Base-by-base conservation (phyloP, 1,140 invertebrate genomes). In the Ericerus pela region DNA sequence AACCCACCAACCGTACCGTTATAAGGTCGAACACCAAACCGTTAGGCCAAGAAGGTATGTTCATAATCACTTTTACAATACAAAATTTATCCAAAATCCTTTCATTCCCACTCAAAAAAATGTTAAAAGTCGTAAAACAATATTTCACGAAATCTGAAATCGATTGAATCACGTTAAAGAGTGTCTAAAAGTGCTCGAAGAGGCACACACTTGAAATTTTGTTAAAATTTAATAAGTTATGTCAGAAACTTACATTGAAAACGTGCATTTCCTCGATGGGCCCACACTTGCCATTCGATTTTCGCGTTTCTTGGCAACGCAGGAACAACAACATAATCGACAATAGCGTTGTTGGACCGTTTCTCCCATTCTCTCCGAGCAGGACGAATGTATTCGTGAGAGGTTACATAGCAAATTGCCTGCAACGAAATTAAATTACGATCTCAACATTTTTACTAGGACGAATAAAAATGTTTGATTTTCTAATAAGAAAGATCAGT, bases 221-320 rank as follows among this genome's bases (percentile, higher is more conserved):
- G 31, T 52, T 5, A 20, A 12, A 58, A 37, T 18, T 20, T 51
- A 18, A 31, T 18, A 31, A 53, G 6, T 18, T 5, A 28, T 20
- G 36, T 37, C 0, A 33, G 10, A 26, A 27, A 76, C 78, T 77
- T 73, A 89, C 85, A 89, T 68, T 89, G 84, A 66, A 89, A 89
- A 61, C 82, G 77, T 70, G 82, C 79, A 70, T 89, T 90, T 68
- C 87, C 82, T 47, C 79, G 77, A 70, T 90, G 85, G 26, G 84
- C 85, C 83, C 85, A 87, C n/a, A 61, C 53, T 66, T 90, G 88
- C 89, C 89, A 95, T 71, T 94, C 89, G 29, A 94, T 80, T 14
- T 81, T 72, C n/a, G 87, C 88, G 65, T 72, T 75, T 27, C 81
- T 76, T 0, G 91, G 90, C 61, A 95, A 71, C 54, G 73, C 76